Conservation (phyloP, 2,797 vertebrate species). For the Petrocephalus sullivani region DNA sequence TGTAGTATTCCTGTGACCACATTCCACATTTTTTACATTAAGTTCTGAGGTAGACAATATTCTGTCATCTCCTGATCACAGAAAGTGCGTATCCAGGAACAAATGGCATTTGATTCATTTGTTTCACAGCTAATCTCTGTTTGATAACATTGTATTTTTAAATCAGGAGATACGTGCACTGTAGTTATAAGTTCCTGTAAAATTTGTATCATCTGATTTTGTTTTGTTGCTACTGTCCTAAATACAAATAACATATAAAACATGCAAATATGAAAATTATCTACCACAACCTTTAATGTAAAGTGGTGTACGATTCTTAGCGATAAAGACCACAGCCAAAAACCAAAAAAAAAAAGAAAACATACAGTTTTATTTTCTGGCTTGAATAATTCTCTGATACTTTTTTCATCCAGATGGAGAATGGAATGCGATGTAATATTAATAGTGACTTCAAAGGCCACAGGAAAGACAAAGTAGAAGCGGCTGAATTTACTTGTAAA, state of each 20-base stretch:
- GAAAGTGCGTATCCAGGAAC: neutral
- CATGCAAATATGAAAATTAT: neutral
- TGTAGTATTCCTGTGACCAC: neutral
- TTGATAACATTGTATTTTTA: neutral
- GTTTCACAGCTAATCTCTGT: neutral
- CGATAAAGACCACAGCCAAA: neutral
- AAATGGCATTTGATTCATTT: neutral
- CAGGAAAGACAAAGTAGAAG: slow-evolving; percentile 26
- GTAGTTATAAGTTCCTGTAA: neutral
- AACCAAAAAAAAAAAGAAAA: slow-evolving; percentile 13
- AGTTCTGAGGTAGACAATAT: neutral
- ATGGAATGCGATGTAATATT: slow-evolving; percentile 29
- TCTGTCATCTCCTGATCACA: neutral
- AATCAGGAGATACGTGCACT: neutral
- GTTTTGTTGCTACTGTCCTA: neutral
- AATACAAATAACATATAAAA: neutral
- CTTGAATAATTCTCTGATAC: neutral
- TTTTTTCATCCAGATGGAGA: neutral
- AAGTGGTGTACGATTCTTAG: neutral
- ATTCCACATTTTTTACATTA: neutral
- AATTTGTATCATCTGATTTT: neutral
- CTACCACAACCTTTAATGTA: neutral
- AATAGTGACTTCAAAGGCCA: slow-evolving; percentile 20
- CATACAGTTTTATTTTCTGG: neutral
- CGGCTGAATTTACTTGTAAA: slow-evolving; percentile 32